Evolutionary conservation across 2,888 invertebrate genomes (phyloP), one percentile per base, ranked within the genome.

Genomic region (Philonicus albiceps): DNA sequence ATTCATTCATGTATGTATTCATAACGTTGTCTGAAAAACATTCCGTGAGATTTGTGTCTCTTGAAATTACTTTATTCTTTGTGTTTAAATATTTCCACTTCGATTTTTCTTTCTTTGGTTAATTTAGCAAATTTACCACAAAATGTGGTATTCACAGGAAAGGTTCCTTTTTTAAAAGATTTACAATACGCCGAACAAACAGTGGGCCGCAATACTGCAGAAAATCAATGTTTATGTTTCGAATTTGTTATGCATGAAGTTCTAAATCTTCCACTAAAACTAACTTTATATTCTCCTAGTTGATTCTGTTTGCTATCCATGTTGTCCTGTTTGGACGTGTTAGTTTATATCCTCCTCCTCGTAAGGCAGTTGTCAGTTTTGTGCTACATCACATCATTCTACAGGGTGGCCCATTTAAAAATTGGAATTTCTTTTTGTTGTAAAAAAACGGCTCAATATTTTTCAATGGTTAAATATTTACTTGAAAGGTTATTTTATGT

Each of bases 131-230:
- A 83, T 4, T 72, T 19, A 2, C 83, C 83, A 22, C 83, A 83
- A 64, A 64, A 83, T 2, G 31, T 55, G 11, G 55, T 43, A 34
- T 83, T 83, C 7, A 83, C 55, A 83, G 55, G 16, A 64, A 55
- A 34, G 81, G 34, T 83, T 55, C 31, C 16, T 83, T 83, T 31
- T 83, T 83, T 27, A 49, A 80, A 80, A 80, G 22, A 80, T 80
- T 80, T 43, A 0, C 49, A 22, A 80, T 49, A 49, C 49, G 19
- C 3, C 27, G 43, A 19, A 43, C 43, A 80, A 43, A 80, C 3
- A 80, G 13, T 16, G 43, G 43, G 22, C 27, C 43, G 43, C 80
- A 80, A 30, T 43, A 22, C n/a, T 11, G 30, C 49, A 49, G n/a
- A 43, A 80, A 80, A 49, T 80, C 49, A 49, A 80, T 49, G 5